Base-by-base conservation (phyloP, 2,888 invertebrate species). In the Lasioglossum figueresi region DNA sequence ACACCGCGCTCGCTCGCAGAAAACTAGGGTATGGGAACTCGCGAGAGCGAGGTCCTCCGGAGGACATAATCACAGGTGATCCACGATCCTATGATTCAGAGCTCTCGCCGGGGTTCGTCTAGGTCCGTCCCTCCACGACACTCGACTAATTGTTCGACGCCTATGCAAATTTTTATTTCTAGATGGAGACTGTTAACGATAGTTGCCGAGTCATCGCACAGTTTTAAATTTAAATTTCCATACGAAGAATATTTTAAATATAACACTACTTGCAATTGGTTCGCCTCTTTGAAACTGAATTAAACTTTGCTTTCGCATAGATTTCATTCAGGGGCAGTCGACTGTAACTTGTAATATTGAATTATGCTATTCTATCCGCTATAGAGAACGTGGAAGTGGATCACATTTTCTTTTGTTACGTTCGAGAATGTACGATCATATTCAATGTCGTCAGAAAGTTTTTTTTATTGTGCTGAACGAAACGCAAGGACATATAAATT, bases 1-100 rank as follows among this genome's bases (percentile, higher is more conserved):
- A 84, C 90, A 83, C 89, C 88, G 90, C 88, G 91, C 90, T 91
- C 91, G 91, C 89, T 88, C 90, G 87, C 88, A 91, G 92, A 91
- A 92, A 93, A 93, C 93, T 93, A 91, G 92, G 91, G 91, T 92
- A 92, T 88, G 92, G 89, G 92, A 92, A 89, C 90, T 90, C 91
- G 81, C 80, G 84, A 85, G 83, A 89, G 82, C 82, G 84, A 88
- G 82, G 80, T 88, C 83, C 89, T 89, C 88, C 89, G 90, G 88
- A 91, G 91, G 91, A 89, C 89, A 91, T 88, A 88, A 90, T 91
- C 90, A 48, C 89, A 88, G 90, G 86, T 85, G 82, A 87, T 87
- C 78, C 86, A 63, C 73, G 71, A 80, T 78, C 68, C 40, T 40
- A 10, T 14, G 68, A 68, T 68, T 23, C 37, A 68, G 23, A 23